Conservation (phyloP, 2,888 invertebrate genomes). For the Tenthredo notha region DNA sequence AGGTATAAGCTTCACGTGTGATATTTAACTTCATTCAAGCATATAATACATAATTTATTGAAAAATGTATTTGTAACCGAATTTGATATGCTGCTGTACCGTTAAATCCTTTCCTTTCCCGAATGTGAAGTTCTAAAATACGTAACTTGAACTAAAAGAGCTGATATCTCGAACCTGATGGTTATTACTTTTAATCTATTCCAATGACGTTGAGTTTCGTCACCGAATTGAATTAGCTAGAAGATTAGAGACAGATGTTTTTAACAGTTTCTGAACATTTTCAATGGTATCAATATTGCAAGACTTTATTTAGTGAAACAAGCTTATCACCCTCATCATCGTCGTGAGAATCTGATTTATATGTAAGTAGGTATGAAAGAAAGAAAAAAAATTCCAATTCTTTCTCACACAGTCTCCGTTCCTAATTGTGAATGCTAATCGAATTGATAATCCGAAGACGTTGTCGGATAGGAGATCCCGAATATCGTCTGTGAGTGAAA, state of each 20-base stretch:
- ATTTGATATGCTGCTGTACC: no score
- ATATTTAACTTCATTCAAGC: no score
- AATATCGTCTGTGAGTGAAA: constrained; percentile 52
- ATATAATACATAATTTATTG: no score
- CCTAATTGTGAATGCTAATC: background rate
- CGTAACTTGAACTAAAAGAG: background rate
- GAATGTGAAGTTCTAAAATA: no score
- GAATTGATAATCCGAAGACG: background rate
- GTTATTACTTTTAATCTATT: background rate
- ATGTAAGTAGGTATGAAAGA: background rate
- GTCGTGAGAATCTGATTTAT: background rate
- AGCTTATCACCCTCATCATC: background rate
- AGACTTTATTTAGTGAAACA: background rate
- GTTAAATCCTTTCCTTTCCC: no score
- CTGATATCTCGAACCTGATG: background rate
- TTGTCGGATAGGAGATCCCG: constrained; percentile 12
- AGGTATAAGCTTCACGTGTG: background rate
- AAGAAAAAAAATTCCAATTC: background rate
- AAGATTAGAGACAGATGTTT: background rate
- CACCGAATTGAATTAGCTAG: background rate
- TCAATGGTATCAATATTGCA: background rate
- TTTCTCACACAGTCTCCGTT: background rate
- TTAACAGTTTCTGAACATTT: background rate
- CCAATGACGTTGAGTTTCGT: background rate
- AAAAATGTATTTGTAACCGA: no score